A percentile compares a stretch with the other conserved stretches of the same genome.
These are phyloP conservation scores for Malacoraja senta DNA, from an alignment of 2,797 vertebrate species.

Conservation along the genomic window DNA sequence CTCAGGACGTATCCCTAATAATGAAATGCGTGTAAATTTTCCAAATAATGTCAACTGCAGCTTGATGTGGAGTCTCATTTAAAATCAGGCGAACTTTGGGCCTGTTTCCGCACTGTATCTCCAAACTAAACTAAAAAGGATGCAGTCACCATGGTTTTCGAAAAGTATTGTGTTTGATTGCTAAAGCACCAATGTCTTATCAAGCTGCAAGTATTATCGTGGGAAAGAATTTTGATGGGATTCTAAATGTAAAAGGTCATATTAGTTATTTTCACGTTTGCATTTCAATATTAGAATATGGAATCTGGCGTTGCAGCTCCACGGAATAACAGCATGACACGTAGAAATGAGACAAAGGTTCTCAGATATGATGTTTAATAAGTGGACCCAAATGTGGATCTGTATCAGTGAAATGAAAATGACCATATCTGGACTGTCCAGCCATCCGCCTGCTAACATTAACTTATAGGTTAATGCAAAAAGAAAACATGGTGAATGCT, in stretches of 20 bases:
- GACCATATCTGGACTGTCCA: background rate
- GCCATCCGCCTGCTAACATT: background rate
- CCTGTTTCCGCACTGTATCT: no score
- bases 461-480: background rate
- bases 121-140: background rate
- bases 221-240: constrained; percentile 17
- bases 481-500: no score
- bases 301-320: background rate
- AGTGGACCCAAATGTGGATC: background rate
- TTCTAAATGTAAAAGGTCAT: constrained; percentile 22
- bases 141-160: background rate
- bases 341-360: background rate
- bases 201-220: background rate
- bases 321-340: background rate
- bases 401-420: background rate
- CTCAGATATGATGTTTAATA: background rate
- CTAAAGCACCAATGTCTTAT: background rate
- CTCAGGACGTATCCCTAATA: background rate
- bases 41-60: background rate
- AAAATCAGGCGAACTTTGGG: background rate
- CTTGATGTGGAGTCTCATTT: background rate
- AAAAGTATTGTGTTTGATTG: constrained; percentile 6
- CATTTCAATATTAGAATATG: background rate
- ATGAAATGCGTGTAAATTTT: background rate
- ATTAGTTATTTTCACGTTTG: background rate